Base-by-base conservation (phyloP, 2,797 vertebrate species). In the Bradypodion ventrale region DNA sequence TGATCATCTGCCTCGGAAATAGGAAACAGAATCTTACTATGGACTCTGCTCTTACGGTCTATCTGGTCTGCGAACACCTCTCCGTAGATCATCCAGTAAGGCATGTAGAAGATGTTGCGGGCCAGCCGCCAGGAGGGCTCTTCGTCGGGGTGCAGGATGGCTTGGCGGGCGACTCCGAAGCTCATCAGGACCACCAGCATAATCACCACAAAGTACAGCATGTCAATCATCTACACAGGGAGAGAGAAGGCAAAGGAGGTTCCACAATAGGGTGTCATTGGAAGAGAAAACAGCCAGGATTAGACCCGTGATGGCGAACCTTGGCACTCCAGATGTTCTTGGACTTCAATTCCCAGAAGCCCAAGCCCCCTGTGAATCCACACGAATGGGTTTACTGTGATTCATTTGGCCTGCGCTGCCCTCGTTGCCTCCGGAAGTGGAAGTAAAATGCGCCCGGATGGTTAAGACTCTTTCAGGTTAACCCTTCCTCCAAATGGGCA, bases 11-110 rank as follows among this genome's bases (percentile, higher is more conserved):
- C 97, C 97, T 96, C 86, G 92, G 97, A 97, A 98, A 96, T 97
- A 98, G 97, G 97, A 98, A 98, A 97, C 96, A 96, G 95, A 98
- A 96, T 97, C 99, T 99, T 99, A 99, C 99, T 99, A 99, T 99
- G 96, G 97, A 99, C 94, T 99, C 98, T 98, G 98, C 95, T 99
- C 99, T 99, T 99, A 99, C 99, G 99, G 98, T 99, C 99, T 98
- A 99, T 99, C 97, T 99, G 99, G 97, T 99, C 99, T 89, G 98
- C 98, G 97, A 99, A 99, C 97, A 99, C 98, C 95, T 99, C 99
- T 89, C 99, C 99, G 25, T 99, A 99, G 96, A 99, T 99, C 99
- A 99, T 99, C 99, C 98, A 99, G 94, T 99, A 99, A 59, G 99
- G 99, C 98, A 99, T 99, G 95, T 99, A 99, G 97, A 99, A 99